phyloP scores from a whole-genome alignment of 1,140 invertebrate genomes.

The Ceratina australensis region DNA sequence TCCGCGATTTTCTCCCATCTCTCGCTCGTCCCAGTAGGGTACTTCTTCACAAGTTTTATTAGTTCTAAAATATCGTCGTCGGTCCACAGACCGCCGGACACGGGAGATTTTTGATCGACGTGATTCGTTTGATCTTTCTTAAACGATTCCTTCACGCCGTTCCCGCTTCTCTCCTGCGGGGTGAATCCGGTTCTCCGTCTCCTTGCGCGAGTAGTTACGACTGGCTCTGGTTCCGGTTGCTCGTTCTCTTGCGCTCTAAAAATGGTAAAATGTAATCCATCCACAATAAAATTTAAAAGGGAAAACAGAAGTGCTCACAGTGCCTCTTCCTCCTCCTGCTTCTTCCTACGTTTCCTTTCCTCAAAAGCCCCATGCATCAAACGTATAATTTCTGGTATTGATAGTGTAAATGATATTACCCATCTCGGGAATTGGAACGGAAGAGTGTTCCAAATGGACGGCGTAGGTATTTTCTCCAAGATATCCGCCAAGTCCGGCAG shows the following conservation, averaged over 20 bases:
- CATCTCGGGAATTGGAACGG: constrained; percentile 89
- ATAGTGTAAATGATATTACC: constrained; percentile 82
- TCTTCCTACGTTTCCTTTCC: constrained; percentile 76
- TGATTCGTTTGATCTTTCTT: constrained; percentile 66
- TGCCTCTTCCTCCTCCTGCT: constrained; percentile 82
- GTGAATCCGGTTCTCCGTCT: constrained; percentile 83
- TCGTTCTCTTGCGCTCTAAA: constrained; percentile 78
- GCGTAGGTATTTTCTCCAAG: constrained; percentile 86
- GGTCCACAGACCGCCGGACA: constrained; percentile 91
- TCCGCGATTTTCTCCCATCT: constrained; percentile 95
- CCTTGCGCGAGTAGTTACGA: constrained; percentile 77
- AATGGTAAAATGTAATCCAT: not conserved
- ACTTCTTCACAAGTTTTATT: constrained; percentile 92
- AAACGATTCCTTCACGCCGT: constrained; percentile 62
- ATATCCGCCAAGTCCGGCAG: constrained; percentile 84
- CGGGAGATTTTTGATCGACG: constrained; percentile 72
- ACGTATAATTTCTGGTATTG: constrained; percentile 81
- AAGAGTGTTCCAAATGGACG: constrained; percentile 89
- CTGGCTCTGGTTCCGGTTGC: constrained; percentile 79
- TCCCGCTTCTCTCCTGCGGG: constrained; percentile 80
- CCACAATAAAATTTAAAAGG: constrained; percentile 5
- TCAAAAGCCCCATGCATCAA: constrained; percentile 67
- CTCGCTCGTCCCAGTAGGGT: constrained; percentile 89
- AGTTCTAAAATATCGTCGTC: constrained; percentile 94
- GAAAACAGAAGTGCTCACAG: too few species aligned